phyloP scores from a whole-genome alignment of 2,113 vertebrate species.

The Podocnemis expansa region DNA sequence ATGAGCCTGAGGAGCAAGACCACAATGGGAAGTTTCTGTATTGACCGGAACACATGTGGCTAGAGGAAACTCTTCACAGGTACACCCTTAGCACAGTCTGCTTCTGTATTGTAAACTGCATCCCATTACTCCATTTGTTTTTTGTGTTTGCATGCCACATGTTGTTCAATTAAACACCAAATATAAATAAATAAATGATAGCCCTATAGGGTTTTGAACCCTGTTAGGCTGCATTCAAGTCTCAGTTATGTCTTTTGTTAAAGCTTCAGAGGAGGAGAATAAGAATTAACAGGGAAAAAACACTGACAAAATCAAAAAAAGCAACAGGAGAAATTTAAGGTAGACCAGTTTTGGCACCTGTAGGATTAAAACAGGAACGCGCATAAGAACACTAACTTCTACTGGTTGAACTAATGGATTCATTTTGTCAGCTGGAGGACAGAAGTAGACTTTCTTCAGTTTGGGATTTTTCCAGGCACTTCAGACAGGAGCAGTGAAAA shows the following conservation, averaged over 20 bases:
- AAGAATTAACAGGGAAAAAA: not conserved
- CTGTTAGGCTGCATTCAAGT: not conserved
- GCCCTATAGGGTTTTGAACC: no score
- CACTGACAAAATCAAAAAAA: not conserved
- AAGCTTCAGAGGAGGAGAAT: not conserved
- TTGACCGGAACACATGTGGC: not conserved
- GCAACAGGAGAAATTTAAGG: not conserved
- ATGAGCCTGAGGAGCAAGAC: no score
- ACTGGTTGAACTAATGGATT: not conserved
- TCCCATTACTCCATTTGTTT: no score
- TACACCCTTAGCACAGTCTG: not conserved
- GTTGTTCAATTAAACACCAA: no score
- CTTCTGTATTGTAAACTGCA: not conserved
- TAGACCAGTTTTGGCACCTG: not conserved
- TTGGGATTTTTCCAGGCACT: not conserved
- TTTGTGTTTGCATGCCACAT: no score
- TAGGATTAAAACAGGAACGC: not conserved
- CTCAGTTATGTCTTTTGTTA: not conserved
- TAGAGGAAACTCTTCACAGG: slow-evolving; percentile 14
- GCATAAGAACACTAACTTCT: not conserved
- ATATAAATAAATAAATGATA: no score
- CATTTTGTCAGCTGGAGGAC: not conserved
- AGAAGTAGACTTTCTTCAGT: not conserved
- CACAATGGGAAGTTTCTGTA: not conserved
- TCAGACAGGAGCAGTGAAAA: not conserved